These are phyloP conservation scores for Zygaena filipendulae DNA, from an alignment of 2,888 invertebrate species.

Conservation along the genomic window DNA sequence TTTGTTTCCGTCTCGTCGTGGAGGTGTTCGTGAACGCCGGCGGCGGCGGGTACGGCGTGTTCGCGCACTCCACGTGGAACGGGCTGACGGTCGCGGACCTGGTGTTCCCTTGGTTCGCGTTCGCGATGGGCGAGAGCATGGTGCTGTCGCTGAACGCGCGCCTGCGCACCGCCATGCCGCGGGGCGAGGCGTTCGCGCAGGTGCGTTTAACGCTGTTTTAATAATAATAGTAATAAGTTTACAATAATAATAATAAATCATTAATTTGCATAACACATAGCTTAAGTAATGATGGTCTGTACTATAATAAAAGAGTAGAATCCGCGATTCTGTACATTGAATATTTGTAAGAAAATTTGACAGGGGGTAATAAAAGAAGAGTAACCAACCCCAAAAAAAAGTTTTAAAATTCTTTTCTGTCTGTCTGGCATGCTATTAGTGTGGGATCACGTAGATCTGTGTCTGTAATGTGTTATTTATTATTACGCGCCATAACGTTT, in stretches of 20 bases:
- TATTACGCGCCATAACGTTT: too few species aligned
- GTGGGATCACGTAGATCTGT: too few species aligned
- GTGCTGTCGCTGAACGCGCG: constrained; percentile 78
- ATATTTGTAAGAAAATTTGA: too few species aligned
- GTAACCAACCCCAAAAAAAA: too few species aligned
- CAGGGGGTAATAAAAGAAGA: too few species aligned
- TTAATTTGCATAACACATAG: neutral
- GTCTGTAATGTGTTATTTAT: too few species aligned
- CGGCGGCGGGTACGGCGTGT: constrained; percentile 83
- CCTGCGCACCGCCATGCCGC: constrained; percentile 72
- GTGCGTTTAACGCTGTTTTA: constrained; percentile 20
- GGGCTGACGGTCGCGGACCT: constrained; percentile 86
- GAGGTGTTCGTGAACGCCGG: constrained; percentile 88
- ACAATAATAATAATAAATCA: neutral
- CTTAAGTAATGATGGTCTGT: neutral
- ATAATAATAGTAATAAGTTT: neutral
- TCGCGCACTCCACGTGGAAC: constrained; percentile 86
- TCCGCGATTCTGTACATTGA: too few species aligned
- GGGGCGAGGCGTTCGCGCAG: constrained; percentile 53
- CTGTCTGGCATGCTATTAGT: too few species aligned
- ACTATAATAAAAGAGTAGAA: neutral
- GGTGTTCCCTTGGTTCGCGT: constrained; percentile 92
- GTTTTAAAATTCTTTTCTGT: too few species aligned
- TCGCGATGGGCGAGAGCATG: constrained; percentile 88
- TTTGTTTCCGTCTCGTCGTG: too few species aligned